Conservation (phyloP, 2,888 invertebrate genomes). For the Crematogaster levior region DNA sequence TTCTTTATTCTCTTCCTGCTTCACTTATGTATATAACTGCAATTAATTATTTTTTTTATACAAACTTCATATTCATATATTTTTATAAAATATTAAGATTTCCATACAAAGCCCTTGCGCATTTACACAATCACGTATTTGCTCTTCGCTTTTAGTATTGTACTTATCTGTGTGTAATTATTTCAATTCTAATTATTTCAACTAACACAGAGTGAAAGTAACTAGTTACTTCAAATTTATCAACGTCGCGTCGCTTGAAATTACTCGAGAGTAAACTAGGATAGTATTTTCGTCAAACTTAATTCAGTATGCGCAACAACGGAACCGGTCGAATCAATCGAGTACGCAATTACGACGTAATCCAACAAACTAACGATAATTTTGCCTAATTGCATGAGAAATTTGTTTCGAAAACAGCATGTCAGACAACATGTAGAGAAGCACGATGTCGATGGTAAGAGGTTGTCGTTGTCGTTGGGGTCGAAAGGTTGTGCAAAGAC, state of each 20-base stretch:
- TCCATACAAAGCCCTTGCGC: neutral
- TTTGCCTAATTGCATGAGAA: constrained; percentile 5
- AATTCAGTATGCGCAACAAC: neutral
- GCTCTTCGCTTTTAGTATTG: neutral
- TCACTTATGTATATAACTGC: neutral
- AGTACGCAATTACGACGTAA: constrained; percentile 6
- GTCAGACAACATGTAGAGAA: neutral
- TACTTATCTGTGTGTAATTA: neutral
- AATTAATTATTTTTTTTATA: neutral
- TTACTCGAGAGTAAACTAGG: neutral
- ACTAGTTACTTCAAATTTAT: constrained; percentile 1
- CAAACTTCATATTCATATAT: neutral
- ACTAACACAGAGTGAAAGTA: neutral
- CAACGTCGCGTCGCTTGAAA: neutral
- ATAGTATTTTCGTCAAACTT: neutral
- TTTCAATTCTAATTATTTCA: constrained; percentile 12
- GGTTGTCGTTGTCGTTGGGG: neutral
- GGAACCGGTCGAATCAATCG: constrained; percentile 24
- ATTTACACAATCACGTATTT: neutral
- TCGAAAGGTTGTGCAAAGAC: constrained; percentile 24
- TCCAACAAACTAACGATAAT: constrained; percentile 14
- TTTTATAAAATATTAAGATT: neutral
- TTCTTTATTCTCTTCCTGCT: neutral
- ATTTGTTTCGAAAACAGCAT: constrained; percentile 17
- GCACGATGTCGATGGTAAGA: neutral